Base-by-base conservation (phyloP, 2,888 invertebrate species). In the Epinotia brunnichana region DNA sequence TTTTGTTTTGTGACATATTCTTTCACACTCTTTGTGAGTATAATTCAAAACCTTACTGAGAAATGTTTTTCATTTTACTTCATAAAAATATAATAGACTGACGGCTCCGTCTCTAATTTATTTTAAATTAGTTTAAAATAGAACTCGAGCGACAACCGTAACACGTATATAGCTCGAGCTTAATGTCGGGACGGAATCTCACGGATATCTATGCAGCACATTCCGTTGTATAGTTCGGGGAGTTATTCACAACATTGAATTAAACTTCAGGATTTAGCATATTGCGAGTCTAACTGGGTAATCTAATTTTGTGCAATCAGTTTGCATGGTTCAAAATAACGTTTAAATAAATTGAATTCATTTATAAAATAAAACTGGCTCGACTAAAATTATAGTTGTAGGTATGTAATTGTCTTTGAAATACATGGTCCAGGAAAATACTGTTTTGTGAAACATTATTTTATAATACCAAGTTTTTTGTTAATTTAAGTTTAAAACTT, bases 141-240 rank as follows among this genome's bases (percentile, higher is more conserved):
- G 13, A 41, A 29, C 19, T 35, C 29, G 62, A 75, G 76, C 29
- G 61, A 57, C 39, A 35, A 48, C 48, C 61, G 72, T 3, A 13
- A 44, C 0, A 41, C 0, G 78, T 21, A 77, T 87, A 75, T 82
- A 82, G 82, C 39, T 51, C 69, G 17, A 51, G 60, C 76, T 79
- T 78, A 82, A 83, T 85, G 85, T 85, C 81, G 83, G 82, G 78
- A 80, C 75, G 87, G 87, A 90, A 90, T 90, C 86, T 87, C 87
- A 82, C 85, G 85, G 86, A 89, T 87, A 89, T 86, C 85, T 84
- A 80, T 80, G 81, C 79, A 76, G 85, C 81, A 81, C 82, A 88
- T 89, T 89, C 88, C 87, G 82, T 83, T 85, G 82, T 83, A 85
- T 76, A 69, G 84, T 83, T 85, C 80, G 74, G 77, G 75, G 77